Conservation (phyloP, 1,140 invertebrate species). For the Brachionus asplanchnoidis region DNA sequence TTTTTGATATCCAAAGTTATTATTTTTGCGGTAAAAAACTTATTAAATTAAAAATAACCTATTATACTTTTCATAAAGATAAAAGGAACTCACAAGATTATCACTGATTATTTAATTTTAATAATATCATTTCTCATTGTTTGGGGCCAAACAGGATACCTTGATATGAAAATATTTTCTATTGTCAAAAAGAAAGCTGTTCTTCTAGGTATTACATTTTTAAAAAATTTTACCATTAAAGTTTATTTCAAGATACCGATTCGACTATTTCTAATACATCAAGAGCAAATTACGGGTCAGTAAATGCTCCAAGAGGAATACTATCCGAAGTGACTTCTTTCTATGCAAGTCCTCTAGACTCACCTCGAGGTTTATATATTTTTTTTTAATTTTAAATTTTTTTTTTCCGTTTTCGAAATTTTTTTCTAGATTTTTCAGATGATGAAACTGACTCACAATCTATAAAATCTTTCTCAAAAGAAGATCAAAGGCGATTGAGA, state of each 20-base stretch:
- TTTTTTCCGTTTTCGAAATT: not conserved
- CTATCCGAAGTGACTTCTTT: not conserved
- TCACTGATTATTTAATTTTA: slow-evolving; percentile 21
- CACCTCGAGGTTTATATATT: not conserved
- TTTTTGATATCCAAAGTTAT: slow-evolving; percentile 35
- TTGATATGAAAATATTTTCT: slow-evolving; percentile 40
- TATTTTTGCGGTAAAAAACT: slow-evolving; percentile 10
- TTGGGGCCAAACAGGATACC: slow-evolving; percentile 24
- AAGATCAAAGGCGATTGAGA: not conserved
- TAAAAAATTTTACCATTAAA: not conserved
- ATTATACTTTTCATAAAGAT: not conserved
- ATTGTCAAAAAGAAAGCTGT: not conserved
- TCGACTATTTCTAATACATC: not conserved
- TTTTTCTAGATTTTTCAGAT: not conserved
- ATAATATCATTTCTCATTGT: slow-evolving; percentile 30
- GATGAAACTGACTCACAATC: not conserved
- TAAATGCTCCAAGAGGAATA: not conserved
- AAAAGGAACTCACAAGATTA: slow-evolving; percentile 24
- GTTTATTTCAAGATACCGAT: slow-evolving; percentile 1
- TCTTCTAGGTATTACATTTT: not conserved
- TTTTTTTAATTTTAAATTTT: not conserved
- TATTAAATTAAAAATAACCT: not conserved
- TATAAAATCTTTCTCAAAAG: not conserved
- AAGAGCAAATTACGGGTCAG: not conserved
- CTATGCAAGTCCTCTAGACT: not conserved